These are phyloP conservation scores for Escarpia spicata DNA, from an alignment of 2,888 invertebrate species.

Conservation along the genomic window DNA sequence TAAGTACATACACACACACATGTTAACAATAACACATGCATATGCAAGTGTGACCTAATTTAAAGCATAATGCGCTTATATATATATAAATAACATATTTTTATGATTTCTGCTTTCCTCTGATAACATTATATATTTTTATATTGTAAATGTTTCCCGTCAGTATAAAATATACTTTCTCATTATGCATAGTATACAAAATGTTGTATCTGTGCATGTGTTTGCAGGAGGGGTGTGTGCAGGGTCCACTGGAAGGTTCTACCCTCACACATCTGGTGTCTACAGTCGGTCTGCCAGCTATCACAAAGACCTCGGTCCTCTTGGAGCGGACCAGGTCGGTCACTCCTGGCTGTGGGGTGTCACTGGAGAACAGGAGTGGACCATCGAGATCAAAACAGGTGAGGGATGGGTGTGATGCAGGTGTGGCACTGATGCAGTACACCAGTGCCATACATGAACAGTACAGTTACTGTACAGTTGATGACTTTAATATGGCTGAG, in stretches of 20 bases:
- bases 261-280: background rate
- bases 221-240: too few relatives aligned
- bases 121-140: background rate
- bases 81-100: slow-evolving; percentile 18
- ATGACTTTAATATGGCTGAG: too few relatives aligned
- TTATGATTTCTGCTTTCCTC: background rate
- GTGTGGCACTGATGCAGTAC: background rate
- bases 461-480: too few relatives aligned
- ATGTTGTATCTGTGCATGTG: too few relatives aligned
- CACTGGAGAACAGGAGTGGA: slow-evolving; percentile 97
- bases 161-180: too few relatives aligned
- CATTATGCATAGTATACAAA: too few relatives aligned
- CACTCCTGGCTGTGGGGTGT: slow-evolving; percentile 79
- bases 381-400: slow-evolving; percentile 94
- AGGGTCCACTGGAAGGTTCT: background rate
- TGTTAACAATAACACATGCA: too few relatives aligned
- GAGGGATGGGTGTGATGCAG: slow-evolving; percentile 36
- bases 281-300: slow-evolving; percentile 21
- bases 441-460: too few relatives aligned
- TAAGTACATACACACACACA: too few relatives aligned
- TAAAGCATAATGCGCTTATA: background rate
- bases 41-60: too few relatives aligned
- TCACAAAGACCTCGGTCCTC: slow-evolving; percentile 20
- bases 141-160: background rate
- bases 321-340: slow-evolving; percentile 22